These are phyloP conservation scores for Manis crassicaudata DNA, from an alignment of 2,797 vertebrate genomes.

Conservation along the genomic window DNA sequence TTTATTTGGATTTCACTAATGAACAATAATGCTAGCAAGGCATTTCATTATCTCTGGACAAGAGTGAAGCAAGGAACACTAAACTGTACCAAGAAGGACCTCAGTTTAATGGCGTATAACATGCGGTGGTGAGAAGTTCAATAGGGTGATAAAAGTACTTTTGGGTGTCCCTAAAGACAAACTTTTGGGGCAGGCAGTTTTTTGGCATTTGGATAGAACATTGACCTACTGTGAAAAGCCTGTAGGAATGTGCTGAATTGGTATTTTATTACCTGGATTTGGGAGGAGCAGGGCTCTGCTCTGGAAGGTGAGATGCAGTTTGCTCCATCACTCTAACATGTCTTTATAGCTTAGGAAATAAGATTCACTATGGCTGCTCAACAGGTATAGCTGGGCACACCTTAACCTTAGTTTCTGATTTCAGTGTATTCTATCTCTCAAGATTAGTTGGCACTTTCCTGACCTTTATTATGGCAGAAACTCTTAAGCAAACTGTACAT, in stretches of 20 bases:
- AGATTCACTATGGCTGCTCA: not conserved
- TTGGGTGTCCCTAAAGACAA: not conserved
- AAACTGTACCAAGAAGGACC: not conserved
- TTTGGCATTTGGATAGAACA: not conserved
- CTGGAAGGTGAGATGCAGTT: not conserved
- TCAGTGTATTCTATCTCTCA: constrained; percentile 35
- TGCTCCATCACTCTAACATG: not conserved
- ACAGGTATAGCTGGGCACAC: constrained; percentile 49
- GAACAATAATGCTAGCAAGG: not conserved
- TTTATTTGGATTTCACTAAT: not conserved
- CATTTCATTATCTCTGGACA: not conserved
- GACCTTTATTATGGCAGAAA: not conserved
- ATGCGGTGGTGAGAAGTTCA: not conserved
- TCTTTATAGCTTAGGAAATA: not conserved
- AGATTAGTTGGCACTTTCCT: not conserved
- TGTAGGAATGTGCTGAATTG: not conserved
- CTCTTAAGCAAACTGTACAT: constrained; percentile 38
- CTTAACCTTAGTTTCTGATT: constrained; percentile 39
- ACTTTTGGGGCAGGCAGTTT: not conserved
- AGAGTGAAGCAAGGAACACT: not conserved
- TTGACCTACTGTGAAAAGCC: not conserved
- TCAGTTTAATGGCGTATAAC: not conserved
- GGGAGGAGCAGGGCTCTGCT: not conserved
- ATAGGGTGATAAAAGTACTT: not conserved
- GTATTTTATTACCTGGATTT: not conserved